A percentile compares a stretch with the other conserved stretches of the same genome.
Conservation (phyloP, 2,888 invertebrate species). For the Andrena camellia region DNA sequence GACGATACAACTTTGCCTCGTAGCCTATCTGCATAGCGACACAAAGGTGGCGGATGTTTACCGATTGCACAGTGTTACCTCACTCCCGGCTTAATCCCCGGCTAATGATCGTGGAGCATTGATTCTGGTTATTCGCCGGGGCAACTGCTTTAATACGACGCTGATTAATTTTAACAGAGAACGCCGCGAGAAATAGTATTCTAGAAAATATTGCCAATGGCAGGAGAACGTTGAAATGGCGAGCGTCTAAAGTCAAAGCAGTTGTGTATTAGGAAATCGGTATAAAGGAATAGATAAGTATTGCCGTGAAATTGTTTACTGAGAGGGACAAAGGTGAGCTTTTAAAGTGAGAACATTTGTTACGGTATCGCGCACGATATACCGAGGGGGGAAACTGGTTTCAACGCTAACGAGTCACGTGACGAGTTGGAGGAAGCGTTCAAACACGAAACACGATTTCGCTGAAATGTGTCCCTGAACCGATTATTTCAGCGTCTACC, state of each 20-base stretch:
- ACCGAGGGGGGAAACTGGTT: slow-evolving; percentile 44
- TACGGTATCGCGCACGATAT: slow-evolving; percentile 27
- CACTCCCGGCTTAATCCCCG: background rate
- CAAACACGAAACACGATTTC: slow-evolving; percentile 19
- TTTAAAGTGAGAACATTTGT: slow-evolving; percentile 3
- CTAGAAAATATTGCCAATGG: background rate
- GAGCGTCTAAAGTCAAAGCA: too few species aligned
- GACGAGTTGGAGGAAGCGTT: slow-evolving; percentile 12
- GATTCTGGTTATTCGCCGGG: background rate
- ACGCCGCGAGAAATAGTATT: too few species aligned
- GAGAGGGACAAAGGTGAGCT: background rate
- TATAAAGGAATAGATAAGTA: too few species aligned
- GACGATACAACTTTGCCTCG: background rate
- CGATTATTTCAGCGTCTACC: background rate
- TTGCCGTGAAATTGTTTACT: background rate
- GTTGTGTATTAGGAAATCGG: too few species aligned
- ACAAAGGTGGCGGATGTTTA: slow-evolving; percentile 22
- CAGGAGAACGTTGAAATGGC: too few species aligned
- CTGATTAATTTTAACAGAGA: too few species aligned
- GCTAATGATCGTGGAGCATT: background rate
- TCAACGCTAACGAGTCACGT: slow-evolving; percentile 30
- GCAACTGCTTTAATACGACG: background rate
- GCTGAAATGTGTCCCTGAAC: slow-evolving; percentile 2
- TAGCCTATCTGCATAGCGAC: background rate
- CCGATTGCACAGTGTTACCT: background rate